phyloP scores from a whole-genome alignment of 2,797 vertebrate genomes.

The Eremophila alpestris region DNA sequence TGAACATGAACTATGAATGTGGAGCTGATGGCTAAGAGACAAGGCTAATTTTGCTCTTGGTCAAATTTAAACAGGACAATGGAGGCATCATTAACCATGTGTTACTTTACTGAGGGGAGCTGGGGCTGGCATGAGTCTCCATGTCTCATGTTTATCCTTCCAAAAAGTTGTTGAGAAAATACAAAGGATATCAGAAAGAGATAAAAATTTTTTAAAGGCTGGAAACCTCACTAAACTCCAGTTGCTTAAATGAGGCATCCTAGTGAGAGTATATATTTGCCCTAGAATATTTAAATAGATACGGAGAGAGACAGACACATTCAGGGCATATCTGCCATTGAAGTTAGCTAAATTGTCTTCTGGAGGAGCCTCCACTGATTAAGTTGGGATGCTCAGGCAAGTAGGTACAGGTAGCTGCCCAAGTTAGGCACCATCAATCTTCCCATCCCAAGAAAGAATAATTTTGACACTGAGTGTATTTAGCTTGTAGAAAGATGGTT shows the following conservation, averaged over 20 bases:
- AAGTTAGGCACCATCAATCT: neutral
- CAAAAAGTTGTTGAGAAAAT: neutral
- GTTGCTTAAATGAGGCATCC: neutral
- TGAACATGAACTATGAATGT: slow-evolving; percentile 13
- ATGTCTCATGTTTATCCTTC: neutral
- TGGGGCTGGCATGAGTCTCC: neutral
- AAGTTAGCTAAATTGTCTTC: neutral
- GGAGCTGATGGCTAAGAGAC: neutral
- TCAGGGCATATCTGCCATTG: neutral
- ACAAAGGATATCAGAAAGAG: neutral
- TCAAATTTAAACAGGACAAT: neutral
- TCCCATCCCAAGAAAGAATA: neutral
- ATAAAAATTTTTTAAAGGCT: neutral
- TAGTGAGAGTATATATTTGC: neutral
- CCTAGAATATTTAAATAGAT: neutral
- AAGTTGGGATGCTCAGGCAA: neutral
- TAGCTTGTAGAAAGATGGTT: neutral
- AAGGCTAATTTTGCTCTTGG: neutral
- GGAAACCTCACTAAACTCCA: neutral
- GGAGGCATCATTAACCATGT: neutral
- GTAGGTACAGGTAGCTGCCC: neutral
- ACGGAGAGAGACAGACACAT: neutral
- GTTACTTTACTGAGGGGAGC: neutral
- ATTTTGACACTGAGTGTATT: neutral
- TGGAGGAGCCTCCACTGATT: neutral